A percentile compares a stretch with the other conserved stretches of the same genome.
Evolutionary conservation across 2,113 vertebrate genomes (phyloP).

Genomic region (Lampris incognitus): DNA sequence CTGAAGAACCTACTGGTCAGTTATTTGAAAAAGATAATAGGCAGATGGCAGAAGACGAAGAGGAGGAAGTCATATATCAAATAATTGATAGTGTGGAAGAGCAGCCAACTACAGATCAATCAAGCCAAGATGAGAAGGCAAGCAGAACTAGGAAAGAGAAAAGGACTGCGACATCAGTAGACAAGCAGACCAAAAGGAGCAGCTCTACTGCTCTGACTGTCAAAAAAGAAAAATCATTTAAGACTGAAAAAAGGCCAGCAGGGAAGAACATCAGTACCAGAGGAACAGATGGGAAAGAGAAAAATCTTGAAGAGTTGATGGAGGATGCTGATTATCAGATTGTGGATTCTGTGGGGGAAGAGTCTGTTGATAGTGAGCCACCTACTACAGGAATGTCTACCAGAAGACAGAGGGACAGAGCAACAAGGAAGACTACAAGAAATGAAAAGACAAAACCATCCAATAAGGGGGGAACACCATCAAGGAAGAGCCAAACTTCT

Average conservation of each 20-base stretch:
- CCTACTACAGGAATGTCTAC: background rate
- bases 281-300: background rate
- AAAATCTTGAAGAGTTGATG: background rate
- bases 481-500: conserved; percentile 32
- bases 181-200: conserved; percentile 10
- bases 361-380: background rate
- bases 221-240: conserved; percentile 1
- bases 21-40: background rate
- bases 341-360: conserved; percentile 54
- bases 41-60: conserved; percentile 4
- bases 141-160: background rate
- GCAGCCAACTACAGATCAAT: conserved; percentile 24
- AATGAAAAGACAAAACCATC: background rate
- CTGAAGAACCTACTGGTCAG: background rate
- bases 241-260: background rate
- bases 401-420: conserved; percentile 48
- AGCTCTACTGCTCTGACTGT: background rate
- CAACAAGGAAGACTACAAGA: background rate
- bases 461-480: conserved; percentile 10
- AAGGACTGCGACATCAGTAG: background rate
- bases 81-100: conserved; percentile 60
- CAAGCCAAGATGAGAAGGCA: background rate
- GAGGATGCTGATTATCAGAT: conserved; percentile 42
- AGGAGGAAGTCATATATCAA: conserved; percentile 39
- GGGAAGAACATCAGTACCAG: background rate